A percentile compares a stretch with the other conserved stretches of the same genome.
Evolutionary conservation across 2,797 vertebrate species (phyloP).

Genomic region (Gadopsis marmoratus): DNA sequence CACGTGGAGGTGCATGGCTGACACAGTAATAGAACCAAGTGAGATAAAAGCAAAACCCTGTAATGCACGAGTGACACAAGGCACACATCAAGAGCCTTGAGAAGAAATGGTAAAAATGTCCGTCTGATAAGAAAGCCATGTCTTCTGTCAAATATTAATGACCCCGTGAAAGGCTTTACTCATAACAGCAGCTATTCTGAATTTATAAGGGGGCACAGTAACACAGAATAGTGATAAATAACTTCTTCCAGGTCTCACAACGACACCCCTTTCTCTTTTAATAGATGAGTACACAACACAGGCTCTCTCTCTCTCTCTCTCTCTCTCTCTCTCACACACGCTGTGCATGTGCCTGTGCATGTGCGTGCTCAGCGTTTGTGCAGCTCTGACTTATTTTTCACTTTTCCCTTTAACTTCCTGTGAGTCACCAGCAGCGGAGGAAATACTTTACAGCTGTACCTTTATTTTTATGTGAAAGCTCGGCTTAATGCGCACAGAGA

Average conservation of each 20-base stretch:
- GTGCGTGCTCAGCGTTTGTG: constrained; percentile 59
- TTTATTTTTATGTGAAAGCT: constrained; percentile 84
- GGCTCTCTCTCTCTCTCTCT: constrained; percentile 30
- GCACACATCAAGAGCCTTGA: constrained; percentile 80
- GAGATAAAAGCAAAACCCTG: constrained; percentile 88
- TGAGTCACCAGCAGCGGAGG: constrained; percentile 83
- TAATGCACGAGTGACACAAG: constrained; percentile 79
- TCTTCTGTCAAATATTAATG: constrained; percentile 88
- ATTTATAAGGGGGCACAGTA: constrained; percentile 75
- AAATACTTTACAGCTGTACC: constrained; percentile 85
- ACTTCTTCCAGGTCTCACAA: constrained; percentile 54
- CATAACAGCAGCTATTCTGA: constrained; percentile 77
- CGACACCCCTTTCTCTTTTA: constrained; percentile 63
- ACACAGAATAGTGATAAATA: constrained; percentile 79
- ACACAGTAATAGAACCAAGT: constrained; percentile 70
- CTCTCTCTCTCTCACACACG: not conserved
- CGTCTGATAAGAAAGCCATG: constrained; percentile 84
- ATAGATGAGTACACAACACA: constrained; percentile 62
- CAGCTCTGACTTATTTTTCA: constrained; percentile 82
- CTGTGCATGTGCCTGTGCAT: constrained; percentile 29
- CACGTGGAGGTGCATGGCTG: constrained; percentile 46
- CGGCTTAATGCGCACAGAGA: constrained; percentile 77
- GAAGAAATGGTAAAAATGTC: constrained; percentile 82
- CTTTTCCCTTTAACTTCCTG: constrained; percentile 85
- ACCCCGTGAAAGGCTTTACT: constrained; percentile 82